Base-by-base conservation (phyloP, 1,140 invertebrate species). In the Cydia fagiglandana region DNA sequence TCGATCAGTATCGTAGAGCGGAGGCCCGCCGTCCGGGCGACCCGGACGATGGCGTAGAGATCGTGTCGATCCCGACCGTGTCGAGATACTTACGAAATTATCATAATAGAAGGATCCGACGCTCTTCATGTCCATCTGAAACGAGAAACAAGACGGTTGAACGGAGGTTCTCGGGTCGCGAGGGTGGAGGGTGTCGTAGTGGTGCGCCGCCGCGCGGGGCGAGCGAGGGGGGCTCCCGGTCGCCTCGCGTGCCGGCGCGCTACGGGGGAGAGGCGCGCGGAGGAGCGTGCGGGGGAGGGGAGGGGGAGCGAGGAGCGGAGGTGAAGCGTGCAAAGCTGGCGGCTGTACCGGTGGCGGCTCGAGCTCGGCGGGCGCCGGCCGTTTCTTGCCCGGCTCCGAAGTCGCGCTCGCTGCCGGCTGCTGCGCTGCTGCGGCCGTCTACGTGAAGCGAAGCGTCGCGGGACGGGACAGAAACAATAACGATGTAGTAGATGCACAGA, bases 101-200 rank as follows among this genome's bases (percentile, higher is more conserved):
- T 97, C 96, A 95, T 97, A 97, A 95, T 97, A 97, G 96, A 97
- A 97, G 92, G 96, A 97, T 94, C 96, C 96, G 95, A 97, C 96
- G 94, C 96, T 96, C 95, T 97, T 97, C 96, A 97, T 96, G 95
- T 97, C 96, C 96, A 97, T 97, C 96, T 97, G 96, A 93, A 95
- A 95, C 89, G 93, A 94, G 89, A 92, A 92, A 92, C 80, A 85
- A 61, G 64, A 88, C 81, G 86, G 86, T 88, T 92, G 88, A 92
- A 82, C 83, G 82, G 82, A 83, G 83, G 83, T 83, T 70, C 77
- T 76, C 78, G 78, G 83, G 34, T 82, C 73, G 82, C 73, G 80
- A 80, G 79, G 81, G 85, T 41, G 66, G 66, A 45, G 79, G 79
- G 79, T 76, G 84, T 78, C 77, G 83, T 81, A 68, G 85, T 80